Evolutionary conservation across 2,797 vertebrate genomes (phyloP), one percentile per base, ranked within the genome.

Genomic region (Sparidentex hasta): DNA sequence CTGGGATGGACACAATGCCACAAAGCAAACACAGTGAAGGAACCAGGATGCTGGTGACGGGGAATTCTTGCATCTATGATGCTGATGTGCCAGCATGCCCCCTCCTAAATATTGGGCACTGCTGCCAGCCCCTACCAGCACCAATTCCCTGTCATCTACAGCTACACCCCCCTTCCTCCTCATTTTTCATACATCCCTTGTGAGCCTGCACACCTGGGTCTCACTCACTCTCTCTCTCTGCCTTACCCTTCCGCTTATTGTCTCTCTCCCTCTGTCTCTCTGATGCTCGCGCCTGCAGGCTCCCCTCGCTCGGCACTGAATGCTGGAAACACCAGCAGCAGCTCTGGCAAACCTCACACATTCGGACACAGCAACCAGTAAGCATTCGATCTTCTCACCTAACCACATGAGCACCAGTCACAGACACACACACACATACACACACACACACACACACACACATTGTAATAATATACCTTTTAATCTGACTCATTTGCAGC

Each of bases 121-220:
- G 81, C 87, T 92, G 90, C 92, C 93, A 93, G 81, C 82, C 87
- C 71, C 29, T 68, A 81, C 82, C 85, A 83, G 76, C 81, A 86
- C 81, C 88, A 86, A 72, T 78, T 51, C 80, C 81, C 83, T 72
- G 78, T 86, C 88, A 86, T 78, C 83, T 77, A 47, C 66, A 65
- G 61, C 82, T 65, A 74, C 63, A 25, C 78, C 73, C 72, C 71
- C 65, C 38, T 66, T 71, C 79, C 71, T 84, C 78, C 87, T 91
- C 74, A 84, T 88, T 90, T 92, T 87, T 91, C 85, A 92, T 88
- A 80, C 73, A 81, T 89, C 91, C 92, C 93, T 82, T 59, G 84
- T 91, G 92, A 79, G 75, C 59, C 73, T 57, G 65, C 88, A 92
- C 92, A 94, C 93, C 92, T 93, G 92, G 92, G 92, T 90, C 91